Evolutionary conservation across 2,888 invertebrate species (phyloP).

Genomic region (Metacarcinus magister): DNA sequence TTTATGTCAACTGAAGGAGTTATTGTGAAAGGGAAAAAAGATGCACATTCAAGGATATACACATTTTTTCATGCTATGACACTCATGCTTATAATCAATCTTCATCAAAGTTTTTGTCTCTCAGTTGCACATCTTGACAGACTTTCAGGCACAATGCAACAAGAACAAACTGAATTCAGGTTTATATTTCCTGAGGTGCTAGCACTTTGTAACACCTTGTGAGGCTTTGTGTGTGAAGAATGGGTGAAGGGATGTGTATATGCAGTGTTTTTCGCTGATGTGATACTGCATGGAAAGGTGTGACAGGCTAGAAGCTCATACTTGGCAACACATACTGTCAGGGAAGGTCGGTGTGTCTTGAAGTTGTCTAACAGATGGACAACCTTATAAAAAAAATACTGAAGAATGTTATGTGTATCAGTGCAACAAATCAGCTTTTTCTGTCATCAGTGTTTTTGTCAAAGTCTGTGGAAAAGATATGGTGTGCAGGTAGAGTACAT

Average conservation of each 20-base stretch:
- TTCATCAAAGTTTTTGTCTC: background rate
- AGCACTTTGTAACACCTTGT: background rate
- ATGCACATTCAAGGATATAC: background rate
- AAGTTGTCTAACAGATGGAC: too few relatives aligned
- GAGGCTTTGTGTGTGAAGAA: background rate
- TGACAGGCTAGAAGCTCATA: too few relatives aligned
- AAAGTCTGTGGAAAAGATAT: background rate
- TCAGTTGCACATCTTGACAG: slow-evolving; percentile 19
- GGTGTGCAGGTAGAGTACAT: background rate
- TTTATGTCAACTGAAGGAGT: background rate
- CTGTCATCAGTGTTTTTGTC: background rate
- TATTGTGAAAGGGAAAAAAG: background rate
- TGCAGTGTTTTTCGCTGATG: too few relatives aligned
- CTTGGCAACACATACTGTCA: too few relatives aligned
- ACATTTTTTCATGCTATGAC: background rate
- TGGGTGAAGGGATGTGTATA: background rate
- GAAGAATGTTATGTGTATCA: too few relatives aligned
- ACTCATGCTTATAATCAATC: slow-evolving; percentile 19
- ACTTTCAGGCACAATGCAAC: slow-evolving; percentile 38
- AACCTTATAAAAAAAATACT: too few relatives aligned
- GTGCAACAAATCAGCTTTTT: too few relatives aligned
- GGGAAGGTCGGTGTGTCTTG: too few relatives aligned
- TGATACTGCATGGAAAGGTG: too few relatives aligned
- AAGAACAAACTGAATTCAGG: background rate
- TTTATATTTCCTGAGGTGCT: background rate